Evolutionary conservation across 2,888 invertebrate genomes (phyloP).

Genomic region (Megastigmus dorsalis): DNA sequence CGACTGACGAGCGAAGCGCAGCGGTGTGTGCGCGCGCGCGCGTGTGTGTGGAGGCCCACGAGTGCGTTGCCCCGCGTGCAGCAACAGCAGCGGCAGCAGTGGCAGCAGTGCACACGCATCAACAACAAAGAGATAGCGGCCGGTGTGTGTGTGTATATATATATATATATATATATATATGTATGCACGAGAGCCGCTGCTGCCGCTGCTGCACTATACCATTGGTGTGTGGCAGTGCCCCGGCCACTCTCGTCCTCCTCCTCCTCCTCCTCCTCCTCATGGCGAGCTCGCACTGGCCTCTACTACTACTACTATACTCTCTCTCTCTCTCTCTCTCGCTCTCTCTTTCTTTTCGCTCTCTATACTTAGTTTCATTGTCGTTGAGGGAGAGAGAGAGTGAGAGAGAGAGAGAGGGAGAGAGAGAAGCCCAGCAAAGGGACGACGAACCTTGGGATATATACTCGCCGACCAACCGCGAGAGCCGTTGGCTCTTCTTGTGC

Average conservation of each 20-base stretch:
- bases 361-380: slow-evolving; percentile 57
- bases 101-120: slow-evolving; percentile 54
- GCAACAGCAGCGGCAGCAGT: too few relatives aligned
- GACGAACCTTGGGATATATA: slow-evolving; percentile 56
- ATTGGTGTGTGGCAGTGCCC: not conserved
- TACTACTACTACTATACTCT: too few relatives aligned
- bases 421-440: slow-evolving; percentile 48
- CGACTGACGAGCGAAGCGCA: slow-evolving; percentile 58
- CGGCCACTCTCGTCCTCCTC: not conserved
- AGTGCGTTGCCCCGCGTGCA: slow-evolving; percentile 60
- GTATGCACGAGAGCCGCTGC: not conserved
- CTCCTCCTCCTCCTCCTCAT: slow-evolving; percentile 16
- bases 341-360: slow-evolving; percentile 8
- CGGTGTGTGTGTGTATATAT: not conserved
- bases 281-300: too few relatives aligned
- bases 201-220: slow-evolving; percentile 1
- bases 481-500: too few relatives aligned
- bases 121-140: slow-evolving; percentile 61
- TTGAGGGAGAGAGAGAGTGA: too few relatives aligned
- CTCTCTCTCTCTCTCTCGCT: too few relatives aligned
- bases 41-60: slow-evolving; percentile 1
- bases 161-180: not conserved
- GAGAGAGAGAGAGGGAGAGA: too few relatives aligned
- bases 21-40: slow-evolving; percentile 54
- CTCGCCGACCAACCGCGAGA: slow-evolving; percentile 41